Conservation (phyloP, 2,888 invertebrate genomes). For the Steinernema carpocapsae region DNA sequence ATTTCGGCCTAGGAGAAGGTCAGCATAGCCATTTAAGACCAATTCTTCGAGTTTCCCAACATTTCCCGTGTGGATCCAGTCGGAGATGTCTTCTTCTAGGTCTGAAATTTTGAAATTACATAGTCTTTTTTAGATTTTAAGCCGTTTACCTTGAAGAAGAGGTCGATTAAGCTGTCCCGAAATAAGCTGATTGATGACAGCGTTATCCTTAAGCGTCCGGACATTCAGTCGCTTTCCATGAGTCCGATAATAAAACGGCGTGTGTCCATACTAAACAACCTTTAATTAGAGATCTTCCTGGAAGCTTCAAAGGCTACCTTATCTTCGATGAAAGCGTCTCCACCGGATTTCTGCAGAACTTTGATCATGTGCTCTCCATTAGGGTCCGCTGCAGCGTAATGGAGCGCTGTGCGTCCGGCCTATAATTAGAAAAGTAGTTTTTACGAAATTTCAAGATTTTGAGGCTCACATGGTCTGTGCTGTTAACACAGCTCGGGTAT, state of each 20-base stretch:
- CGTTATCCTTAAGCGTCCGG: constrained; percentile 63
- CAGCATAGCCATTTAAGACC: constrained; percentile 87
- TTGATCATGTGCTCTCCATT: constrained; percentile 69
- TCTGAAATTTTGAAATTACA: constrained; percentile 54
- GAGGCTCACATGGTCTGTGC: constrained; percentile 69
- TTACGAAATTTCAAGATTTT: constrained; percentile 15
- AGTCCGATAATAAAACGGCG: constrained; percentile 81
- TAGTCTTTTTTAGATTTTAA: neutral
- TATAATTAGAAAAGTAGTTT: constrained; percentile 42
- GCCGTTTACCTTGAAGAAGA: constrained; percentile 61
- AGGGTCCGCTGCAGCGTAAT: constrained; percentile 69
- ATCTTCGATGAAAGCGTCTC: constrained; percentile 68
- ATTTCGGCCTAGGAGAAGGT: constrained; percentile 77
- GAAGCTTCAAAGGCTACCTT: neutral
- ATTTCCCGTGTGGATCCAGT: constrained; percentile 75
- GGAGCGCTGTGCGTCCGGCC: constrained; percentile 68
- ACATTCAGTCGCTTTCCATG: constrained; percentile 78
- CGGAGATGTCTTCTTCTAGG: constrained; percentile 69
- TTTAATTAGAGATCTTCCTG: constrained; percentile 4
- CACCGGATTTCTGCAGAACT: constrained; percentile 69
- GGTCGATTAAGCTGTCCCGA: constrained; percentile 66
- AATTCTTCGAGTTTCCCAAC: constrained; percentile 88
- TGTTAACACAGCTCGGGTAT: constrained; percentile 70
- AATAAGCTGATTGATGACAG: constrained; percentile 62
- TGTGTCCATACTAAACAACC: constrained; percentile 77